These are phyloP conservation scores for Pangasius djambal DNA, from an alignment of 2,797 vertebrate genomes.

Conservation along the genomic window DNA sequence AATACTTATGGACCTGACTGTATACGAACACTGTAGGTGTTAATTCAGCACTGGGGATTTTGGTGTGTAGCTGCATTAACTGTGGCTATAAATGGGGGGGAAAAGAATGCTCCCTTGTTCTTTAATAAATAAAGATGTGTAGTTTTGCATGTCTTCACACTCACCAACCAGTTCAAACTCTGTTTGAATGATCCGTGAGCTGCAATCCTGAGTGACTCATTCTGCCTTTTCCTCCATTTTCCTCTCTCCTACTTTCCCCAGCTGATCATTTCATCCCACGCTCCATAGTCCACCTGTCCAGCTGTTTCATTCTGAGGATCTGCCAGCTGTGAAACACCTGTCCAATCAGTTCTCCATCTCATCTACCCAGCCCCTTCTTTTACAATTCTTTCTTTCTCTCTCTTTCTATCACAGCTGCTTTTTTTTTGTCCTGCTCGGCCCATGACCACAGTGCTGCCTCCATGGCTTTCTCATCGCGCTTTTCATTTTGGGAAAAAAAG, in stretches of 20 bases:
- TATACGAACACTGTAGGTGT: no score
- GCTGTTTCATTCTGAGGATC: constrained; percentile 60
- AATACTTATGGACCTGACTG: no score
- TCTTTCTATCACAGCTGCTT: neutral
- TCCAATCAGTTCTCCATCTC: constrained; percentile 24
- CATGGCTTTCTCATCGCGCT: constrained; percentile 97
- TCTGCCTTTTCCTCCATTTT: constrained; percentile 28
- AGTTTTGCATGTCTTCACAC: neutral
- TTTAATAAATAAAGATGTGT: neutral
- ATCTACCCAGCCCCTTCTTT: constrained; percentile 40
- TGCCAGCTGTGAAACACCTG: constrained; percentile 39
- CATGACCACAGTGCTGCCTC: constrained; percentile 71
- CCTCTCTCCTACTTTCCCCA: constrained; percentile 44
- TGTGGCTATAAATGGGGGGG: neutral
- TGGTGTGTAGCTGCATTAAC: neutral
- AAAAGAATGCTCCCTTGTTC: neutral
- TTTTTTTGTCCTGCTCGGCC: constrained; percentile 64
- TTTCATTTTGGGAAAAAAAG: constrained; percentile 99
- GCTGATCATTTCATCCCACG: constrained; percentile 58
- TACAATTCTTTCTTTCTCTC: neutral
- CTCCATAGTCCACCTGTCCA: constrained; percentile 63
- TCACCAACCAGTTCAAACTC: constrained; percentile 10
- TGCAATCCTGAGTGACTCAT: constrained; percentile 12
- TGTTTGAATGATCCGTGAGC: neutral
- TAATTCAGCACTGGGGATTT: no score